Conservation (phyloP, 2,888 invertebrate genomes). For the Dyspetes luteomarginatus region DNA sequence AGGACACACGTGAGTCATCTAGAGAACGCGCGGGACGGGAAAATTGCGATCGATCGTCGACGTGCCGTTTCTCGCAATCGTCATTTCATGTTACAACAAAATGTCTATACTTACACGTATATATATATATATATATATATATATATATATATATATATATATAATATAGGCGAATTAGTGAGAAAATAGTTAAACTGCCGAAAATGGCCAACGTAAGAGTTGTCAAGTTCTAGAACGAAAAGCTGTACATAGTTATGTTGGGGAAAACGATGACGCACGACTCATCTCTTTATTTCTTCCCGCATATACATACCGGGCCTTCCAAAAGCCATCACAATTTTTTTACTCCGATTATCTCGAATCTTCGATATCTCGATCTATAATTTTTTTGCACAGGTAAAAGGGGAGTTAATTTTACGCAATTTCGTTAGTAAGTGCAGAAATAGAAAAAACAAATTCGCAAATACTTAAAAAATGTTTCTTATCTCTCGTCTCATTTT, state of each 20-base stretch:
- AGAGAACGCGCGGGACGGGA: slow-evolving; percentile 67
- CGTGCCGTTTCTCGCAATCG: slow-evolving; percentile 57
- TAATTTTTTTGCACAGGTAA: too few species aligned
- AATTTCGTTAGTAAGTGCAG: too few species aligned
- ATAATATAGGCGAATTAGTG: slow-evolving; percentile 41
- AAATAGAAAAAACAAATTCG: too few species aligned
- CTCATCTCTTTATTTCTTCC: neutral
- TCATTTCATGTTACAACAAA: slow-evolving; percentile 42
- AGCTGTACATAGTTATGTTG: neutral
- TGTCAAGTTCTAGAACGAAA: neutral
- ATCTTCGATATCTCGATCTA: neutral
- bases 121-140: slow-evolving; percentile 8
- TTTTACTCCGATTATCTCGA: neutral
- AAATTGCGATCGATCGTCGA: slow-evolving; percentile 80
- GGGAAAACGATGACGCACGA: slow-evolving; percentile 19
- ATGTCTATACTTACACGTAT: slow-evolving; percentile 12
- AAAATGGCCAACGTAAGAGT: slow-evolving; percentile 1
- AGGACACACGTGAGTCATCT: slow-evolving; percentile 63
- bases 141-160: slow-evolving; percentile 5
- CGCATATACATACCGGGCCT: neutral
- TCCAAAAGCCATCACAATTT: too few species aligned
- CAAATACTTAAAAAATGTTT: too few species aligned
- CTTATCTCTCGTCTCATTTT: too few species aligned
- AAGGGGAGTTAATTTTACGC: too few species aligned
- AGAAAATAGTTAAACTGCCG: neutral